Conservation (phyloP, 2,888 invertebrate species). For the Athetis lepigone region DNA sequence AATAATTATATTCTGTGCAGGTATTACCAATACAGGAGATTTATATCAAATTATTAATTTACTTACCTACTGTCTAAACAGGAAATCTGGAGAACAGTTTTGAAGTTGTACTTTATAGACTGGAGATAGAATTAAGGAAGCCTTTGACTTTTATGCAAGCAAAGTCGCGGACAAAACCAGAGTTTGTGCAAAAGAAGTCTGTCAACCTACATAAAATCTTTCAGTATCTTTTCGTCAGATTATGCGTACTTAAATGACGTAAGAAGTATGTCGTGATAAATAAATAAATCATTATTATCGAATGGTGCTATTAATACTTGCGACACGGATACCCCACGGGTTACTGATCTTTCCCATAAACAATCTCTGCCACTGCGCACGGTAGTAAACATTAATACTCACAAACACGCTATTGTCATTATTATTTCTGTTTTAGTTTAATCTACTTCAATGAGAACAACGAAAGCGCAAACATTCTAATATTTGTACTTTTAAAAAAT, state of each 20-base stretch:
- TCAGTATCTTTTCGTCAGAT: constrained; percentile 1
- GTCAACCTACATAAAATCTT: not conserved
- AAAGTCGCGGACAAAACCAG: not conserved
- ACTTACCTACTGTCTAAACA: not conserved
- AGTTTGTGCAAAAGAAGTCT: not conserved
- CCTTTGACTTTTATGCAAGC: not conserved
- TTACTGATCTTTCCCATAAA: constrained; percentile 81
- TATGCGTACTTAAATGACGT: constrained; percentile 60
- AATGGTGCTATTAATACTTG: constrained; percentile 71
- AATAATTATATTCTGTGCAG: not conserved
- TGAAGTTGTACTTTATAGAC: not conserved
- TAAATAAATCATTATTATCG: constrained; percentile 71
- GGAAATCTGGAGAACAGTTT: not conserved
- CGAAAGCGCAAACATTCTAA: not conserved
- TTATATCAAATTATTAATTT: too few species aligned
- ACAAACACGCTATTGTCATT: constrained; percentile 58
- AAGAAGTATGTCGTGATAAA: constrained; percentile 66
- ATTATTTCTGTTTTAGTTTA: constrained; percentile 20
- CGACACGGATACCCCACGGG: constrained; percentile 67
- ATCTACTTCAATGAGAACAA: not conserved
- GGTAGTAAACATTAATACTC: constrained; percentile 79
- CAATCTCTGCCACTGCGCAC: constrained; percentile 70
- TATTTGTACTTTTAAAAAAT: not conserved
- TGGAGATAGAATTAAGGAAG: not conserved
- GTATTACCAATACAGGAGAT: too few species aligned